A percentile compares a stretch with the other conserved stretches of the same genome.
phyloP scores from a whole-genome alignment of 2,797 vertebrate species.

The Chelon labrosus region DNA sequence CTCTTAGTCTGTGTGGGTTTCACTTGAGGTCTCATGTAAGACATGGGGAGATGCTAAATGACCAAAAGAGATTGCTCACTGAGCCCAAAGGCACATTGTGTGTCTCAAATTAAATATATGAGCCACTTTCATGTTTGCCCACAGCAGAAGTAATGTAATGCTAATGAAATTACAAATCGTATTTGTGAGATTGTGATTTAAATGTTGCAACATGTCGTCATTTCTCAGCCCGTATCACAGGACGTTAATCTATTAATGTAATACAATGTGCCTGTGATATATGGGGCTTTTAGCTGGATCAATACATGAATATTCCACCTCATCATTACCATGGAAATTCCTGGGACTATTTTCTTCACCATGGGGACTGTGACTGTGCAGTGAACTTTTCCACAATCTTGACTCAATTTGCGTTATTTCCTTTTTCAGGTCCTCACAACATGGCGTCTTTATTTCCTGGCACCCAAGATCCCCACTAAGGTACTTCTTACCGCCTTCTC shows the following conservation, averaged over 20 bases:
- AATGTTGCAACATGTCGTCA: slow-evolving; percentile 11
- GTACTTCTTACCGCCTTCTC: slow-evolving; percentile 46
- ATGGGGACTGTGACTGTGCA: slow-evolving; percentile 26
- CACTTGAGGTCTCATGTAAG: neutral
- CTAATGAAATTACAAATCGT: slow-evolving; percentile 31
- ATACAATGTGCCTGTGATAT: slow-evolving; percentile 39
- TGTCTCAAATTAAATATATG: slow-evolving; percentile 36
- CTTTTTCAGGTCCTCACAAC: slow-evolving; percentile 85
- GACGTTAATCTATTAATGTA: slow-evolving; percentile 47
- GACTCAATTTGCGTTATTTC: slow-evolving; percentile 41
- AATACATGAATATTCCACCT: slow-evolving; percentile 58
- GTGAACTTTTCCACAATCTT: slow-evolving; percentile 54
- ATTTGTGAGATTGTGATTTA: slow-evolving; percentile 44
- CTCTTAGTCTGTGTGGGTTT: neutral
- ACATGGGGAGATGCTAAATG: slow-evolving; percentile 20
- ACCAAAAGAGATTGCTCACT: slow-evolving; percentile 34
- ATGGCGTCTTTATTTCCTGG: slow-evolving; percentile 89
- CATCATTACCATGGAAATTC: slow-evolving; percentile 69
- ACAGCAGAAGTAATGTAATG: slow-evolving; percentile 28
- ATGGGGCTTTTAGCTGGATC: slow-evolving; percentile 68
- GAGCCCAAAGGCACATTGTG: slow-evolving; percentile 10
- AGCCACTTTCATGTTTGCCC: slow-evolving; percentile 26
- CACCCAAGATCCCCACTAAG: slow-evolving; percentile 86
- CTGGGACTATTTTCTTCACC: slow-evolving; percentile 36
- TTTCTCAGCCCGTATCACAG: slow-evolving; percentile 18